These are phyloP conservation scores for Alauda arvensis DNA, from an alignment of 2,797 vertebrate species.

Conservation along the genomic window DNA sequence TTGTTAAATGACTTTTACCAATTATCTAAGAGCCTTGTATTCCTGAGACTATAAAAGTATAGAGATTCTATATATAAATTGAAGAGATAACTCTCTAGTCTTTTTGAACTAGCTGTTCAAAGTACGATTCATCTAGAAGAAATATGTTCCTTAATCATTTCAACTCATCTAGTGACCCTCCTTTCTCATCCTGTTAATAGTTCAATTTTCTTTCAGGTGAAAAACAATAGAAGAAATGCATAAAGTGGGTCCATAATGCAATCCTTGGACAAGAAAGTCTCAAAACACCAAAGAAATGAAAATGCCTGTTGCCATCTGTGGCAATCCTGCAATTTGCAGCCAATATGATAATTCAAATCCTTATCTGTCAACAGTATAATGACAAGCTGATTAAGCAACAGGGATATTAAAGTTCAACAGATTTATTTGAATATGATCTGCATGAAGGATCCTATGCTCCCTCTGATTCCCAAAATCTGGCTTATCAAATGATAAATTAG, in stretches of 20 bases:
- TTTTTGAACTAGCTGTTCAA: neutral
- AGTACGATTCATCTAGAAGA: neutral
- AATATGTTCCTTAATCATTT: neutral
- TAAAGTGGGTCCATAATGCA: neutral
- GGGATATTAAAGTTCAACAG: constrained; percentile 1
- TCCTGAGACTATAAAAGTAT: neutral
- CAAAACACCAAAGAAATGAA: constrained; percentile 29
- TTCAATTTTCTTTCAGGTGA: neutral
- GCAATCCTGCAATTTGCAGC: neutral
- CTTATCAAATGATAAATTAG: neutral
- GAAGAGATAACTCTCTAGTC: neutral
- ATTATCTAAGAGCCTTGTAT: neutral
- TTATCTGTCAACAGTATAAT: constrained; percentile 8
- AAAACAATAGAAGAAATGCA: neutral
- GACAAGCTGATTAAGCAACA: neutral
- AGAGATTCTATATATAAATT: neutral
- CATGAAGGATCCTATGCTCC: neutral
- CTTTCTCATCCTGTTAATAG: neutral
- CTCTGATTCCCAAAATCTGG: neutral
- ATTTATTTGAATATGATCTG: neutral
- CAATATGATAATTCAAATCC: neutral
- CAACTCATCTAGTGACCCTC: neutral
- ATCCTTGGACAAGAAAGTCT: neutral
- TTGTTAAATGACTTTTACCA: neutral
- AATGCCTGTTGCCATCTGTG: neutral